Base-by-base conservation (phyloP, 2,797 vertebrate species). In the Parotocinclus haroldoi region DNA sequence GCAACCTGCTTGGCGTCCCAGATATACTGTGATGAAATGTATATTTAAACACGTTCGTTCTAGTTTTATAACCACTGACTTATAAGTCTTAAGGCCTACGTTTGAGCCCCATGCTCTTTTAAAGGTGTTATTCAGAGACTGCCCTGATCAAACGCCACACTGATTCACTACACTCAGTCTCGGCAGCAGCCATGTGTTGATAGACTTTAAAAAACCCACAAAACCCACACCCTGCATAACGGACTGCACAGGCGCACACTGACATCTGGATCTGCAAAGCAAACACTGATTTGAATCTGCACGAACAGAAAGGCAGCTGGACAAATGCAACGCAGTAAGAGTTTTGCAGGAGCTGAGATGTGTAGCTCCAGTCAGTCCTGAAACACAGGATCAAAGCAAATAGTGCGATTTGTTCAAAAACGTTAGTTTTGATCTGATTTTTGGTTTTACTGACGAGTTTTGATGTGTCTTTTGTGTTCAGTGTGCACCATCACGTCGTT, bases 201-300 rank as follows among this genome's bases (percentile, higher is more conserved):
- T 12, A 55, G 51, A 13, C 42, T 46, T 10, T 14, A 57, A 37
- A n/a, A 66, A 40, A 66, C 27, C 14, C 13, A 51, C 64, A 58
- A 50, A 7, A 16, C 50, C 18, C 45, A 50, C 54, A 40, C 39
- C 17, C 27, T 27, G 27, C 27, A 27, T 27, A 27, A 27, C 27
- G 5, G 2, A 27, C 27, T 27, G 27, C 27, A 27, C 5, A 27
- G 5, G 27, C 27, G 5, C 2, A 16, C 10, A 38, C 38, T 4
- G 10, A 51, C 59, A 62, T 9, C 48, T 4, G 36, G 48, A 62
- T 45, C 10, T 46, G 18, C 39, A 38, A 36, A 55, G 39, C 18
- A 55, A 38, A 55, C 13, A 46, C 52, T 38, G 19, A 55, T 46
- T 46, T 46, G 10, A 64, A 55, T 36, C 44, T 17, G 14, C 51